phyloP scores from a whole-genome alignment of 1,140 invertebrate genomes.

The Pogonus chalceus region DNA sequence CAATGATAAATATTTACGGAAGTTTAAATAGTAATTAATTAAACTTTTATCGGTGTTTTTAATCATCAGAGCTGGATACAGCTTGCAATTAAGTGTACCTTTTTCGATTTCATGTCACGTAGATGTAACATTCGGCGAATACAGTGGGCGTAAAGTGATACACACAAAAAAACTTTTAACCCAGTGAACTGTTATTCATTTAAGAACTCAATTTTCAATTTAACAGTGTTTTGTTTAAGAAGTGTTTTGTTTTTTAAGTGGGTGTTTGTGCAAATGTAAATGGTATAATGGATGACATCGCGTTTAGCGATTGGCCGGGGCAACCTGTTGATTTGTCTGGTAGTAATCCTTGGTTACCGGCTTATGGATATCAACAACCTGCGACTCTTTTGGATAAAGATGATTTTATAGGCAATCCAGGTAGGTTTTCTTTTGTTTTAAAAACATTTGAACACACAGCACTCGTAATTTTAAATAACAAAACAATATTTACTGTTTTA shows the following conservation, averaged over 20 bases:
- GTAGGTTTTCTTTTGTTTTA: slow-evolving; percentile 31
- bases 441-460: no score
- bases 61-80: no score
- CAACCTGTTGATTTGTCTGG: slow-evolving; percentile 38
- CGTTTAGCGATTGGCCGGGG: slow-evolving; percentile 53
- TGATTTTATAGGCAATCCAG: slow-evolving; percentile 46
- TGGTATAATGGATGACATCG: slow-evolving; percentile 43
- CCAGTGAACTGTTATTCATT: not conserved
- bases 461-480: no score
- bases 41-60: no score
- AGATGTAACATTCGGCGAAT: not conserved
- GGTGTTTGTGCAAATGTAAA: not conserved
- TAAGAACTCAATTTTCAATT: not conserved
- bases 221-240: not conserved
- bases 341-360: slow-evolving; percentile 53
- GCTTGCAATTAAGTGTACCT: not conserved
- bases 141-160: not conserved
- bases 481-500: no score
- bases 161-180: not conserved
- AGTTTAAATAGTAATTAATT: no score
- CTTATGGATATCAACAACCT: slow-evolving; percentile 52
- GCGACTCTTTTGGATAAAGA: slow-evolving; percentile 43
- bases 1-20: no score
- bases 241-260: not conserved
- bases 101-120: not conserved